Base-by-base conservation (phyloP, 2,797 vertebrate genomes). In the Sphaeramia orbicularis region DNA sequence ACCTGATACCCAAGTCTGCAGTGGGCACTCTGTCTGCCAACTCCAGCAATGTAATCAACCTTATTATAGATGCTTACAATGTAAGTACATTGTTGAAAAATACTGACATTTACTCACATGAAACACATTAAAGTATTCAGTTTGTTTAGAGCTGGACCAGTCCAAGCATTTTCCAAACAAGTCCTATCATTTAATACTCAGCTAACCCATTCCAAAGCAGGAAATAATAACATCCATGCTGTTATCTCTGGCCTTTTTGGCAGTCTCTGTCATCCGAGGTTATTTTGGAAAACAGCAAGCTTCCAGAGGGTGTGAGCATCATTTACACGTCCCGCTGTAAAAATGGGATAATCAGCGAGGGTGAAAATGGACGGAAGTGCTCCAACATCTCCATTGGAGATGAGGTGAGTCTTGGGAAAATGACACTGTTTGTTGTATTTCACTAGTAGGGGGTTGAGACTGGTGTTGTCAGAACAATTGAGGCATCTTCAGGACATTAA, bases 371-470 rank as follows among this genome's bases (percentile, higher is more conserved):
- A 81, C 94, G 96, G 74, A 99, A 97, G 66, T 99, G 98, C 80
- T 97, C 95, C 42, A 98, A 99, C 86, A 99, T 99, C 91, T 99
- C 97, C 61, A 97, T 99, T 11, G 98, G 97, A 62, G 98, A 99
- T 74, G 96, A 98, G 96, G 98, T 99, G 80, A 99, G 98, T 97
- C 98, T 16, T 32, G 30, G 0, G 8, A 38, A 66, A 36, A 15
- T 0, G 4, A 0, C 10, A 41, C 5, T 12, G 8, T 21, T 41
- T 14, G 13, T 52, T 19, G 14, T 50, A 16, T 38, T 62, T 44
- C 19, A 27, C 0, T 10, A 24, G 1, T 4, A 6, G 0, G 1
- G 11, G 16, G 36, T 32, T 35, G 3, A 30, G 1, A 1, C 6
- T 42, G 42, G 51, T 40, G 10, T 3, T n/a, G 6, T 53, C 10